These are phyloP conservation scores for Saccostrea glomerata DNA, from an alignment of 1,140 invertebrate species.

Conservation along the genomic window DNA sequence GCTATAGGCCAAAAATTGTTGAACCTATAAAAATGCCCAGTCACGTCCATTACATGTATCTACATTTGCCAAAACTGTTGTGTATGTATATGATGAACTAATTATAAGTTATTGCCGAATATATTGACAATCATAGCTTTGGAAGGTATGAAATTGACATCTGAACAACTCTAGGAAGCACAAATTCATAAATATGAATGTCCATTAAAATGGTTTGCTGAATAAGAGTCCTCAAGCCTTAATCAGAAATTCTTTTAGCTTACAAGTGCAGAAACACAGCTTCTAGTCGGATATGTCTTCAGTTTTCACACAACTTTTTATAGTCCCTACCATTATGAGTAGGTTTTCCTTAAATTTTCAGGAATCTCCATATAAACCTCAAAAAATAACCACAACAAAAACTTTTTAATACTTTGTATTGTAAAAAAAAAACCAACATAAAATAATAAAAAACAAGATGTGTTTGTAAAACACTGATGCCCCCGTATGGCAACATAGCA, in stretches of 20 bases:
- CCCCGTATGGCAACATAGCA: too few relatives aligned
- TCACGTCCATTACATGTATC: background rate
- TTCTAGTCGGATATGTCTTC: slow-evolving; percentile 15
- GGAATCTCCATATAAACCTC: slow-evolving; percentile 8
- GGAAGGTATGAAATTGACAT: slow-evolving; percentile 16
- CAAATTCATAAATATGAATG: slow-evolving; percentile 5
- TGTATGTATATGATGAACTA: slow-evolving; percentile 16
- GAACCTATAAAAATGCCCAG: slow-evolving; percentile 9
- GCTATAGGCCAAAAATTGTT: background rate
- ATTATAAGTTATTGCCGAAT: slow-evolving; percentile 16
- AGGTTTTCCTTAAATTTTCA: slow-evolving; percentile 5
- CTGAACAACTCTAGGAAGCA: slow-evolving; percentile 15
- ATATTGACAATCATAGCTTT: slow-evolving; percentile 8
- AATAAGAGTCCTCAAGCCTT: slow-evolving; percentile 15
- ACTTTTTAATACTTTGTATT: slow-evolving; percentile 17
- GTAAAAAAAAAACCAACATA: background rate
- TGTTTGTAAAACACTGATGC: too few relatives aligned
- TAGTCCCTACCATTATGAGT: slow-evolving; percentile 5
- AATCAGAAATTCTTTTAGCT: slow-evolving; percentile 11
- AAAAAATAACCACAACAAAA: slow-evolving; percentile 17
- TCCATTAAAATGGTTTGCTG: slow-evolving; percentile 10
- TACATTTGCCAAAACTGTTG: slow-evolving; percentile 16
- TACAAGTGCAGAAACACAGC: slow-evolving; percentile 12
- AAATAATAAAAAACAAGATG: slow-evolving; percentile 5
- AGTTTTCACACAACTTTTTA: slow-evolving; percentile 7